Evolutionary conservation across 2,113 vertebrate species (phyloP).

Genomic region (Dicrurus megarhynchus): DNA sequence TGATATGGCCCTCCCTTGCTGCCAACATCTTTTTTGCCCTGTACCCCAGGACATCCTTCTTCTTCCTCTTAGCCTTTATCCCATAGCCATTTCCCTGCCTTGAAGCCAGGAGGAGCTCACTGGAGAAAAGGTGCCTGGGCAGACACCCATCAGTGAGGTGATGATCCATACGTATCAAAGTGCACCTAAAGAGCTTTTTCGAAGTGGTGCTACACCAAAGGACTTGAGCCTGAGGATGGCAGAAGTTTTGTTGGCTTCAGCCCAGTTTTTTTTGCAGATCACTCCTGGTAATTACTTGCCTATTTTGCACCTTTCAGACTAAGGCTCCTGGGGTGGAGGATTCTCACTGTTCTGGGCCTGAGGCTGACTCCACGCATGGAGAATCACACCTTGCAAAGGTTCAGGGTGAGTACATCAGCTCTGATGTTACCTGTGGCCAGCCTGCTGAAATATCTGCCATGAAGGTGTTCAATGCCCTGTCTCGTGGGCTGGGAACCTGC

Average conservation of each 20-base stretch:
- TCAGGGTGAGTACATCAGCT: background rate
- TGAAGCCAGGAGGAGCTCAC: background rate
- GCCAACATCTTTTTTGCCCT: background rate
- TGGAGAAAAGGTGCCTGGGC: background rate
- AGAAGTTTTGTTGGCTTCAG: background rate
- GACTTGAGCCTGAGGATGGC: background rate
- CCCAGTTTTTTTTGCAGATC: background rate
- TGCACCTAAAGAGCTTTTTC: background rate
- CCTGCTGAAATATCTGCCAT: background rate
- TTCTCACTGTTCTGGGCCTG: background rate
- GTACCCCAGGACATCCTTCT: background rate
- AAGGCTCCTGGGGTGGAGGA: background rate
- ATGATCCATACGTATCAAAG: background rate
- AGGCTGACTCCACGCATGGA: fast-evolving
- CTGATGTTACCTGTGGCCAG: background rate
- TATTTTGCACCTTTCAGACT: background rate
- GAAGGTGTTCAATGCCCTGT: fast-evolving
- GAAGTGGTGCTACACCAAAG: background rate
- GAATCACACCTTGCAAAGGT: background rate
- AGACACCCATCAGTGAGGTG: fast-evolving
- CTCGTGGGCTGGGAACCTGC: background rate
- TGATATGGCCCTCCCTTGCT: background rate
- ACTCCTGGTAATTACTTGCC: background rate
- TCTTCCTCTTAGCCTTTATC: background rate
- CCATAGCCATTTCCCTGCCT: background rate